Evolutionary conservation across 2,888 invertebrate species (phyloP).

Genomic region (Endotricha flammealis): DNA sequence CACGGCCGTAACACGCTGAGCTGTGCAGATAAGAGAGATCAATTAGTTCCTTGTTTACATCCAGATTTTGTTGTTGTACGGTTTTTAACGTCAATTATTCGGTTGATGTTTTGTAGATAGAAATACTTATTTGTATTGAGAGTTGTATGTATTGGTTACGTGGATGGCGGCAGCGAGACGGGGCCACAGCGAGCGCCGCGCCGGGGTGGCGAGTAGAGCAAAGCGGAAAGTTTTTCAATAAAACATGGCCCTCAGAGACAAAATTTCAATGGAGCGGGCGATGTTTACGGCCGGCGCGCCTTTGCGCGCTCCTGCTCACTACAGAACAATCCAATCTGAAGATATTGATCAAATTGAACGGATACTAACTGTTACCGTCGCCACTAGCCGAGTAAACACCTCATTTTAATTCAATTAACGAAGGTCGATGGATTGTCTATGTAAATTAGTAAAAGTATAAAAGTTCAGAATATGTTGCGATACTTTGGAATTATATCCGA

Average conservation of each 20-base stretch:
- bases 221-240: conserved; percentile 71
- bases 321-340: conserved; percentile 56
- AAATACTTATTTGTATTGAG: neutral
- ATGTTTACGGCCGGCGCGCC: conserved; percentile 55
- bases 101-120: too few species aligned
- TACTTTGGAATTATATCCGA: too few species aligned
- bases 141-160: neutral
- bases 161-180: conserved; percentile 4
- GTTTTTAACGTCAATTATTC: too few species aligned
- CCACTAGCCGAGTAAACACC: conserved; percentile 12
- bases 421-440: too few species aligned
- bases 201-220: conserved; percentile 37
- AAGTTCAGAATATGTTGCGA: too few species aligned
- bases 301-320: conserved; percentile 37
- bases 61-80: conserved; percentile 17
- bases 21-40: conserved; percentile 35
- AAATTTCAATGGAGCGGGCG: conserved; percentile 66
- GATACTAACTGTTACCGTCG: conserved; percentile 21
- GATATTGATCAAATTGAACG: conserved; percentile 58
- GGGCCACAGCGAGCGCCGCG: conserved; percentile 24
- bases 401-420: conserved; percentile 7
- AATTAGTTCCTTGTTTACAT: conserved; percentile 35
- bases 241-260: conserved; percentile 69
- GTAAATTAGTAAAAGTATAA: too few species aligned
- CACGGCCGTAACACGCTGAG: conserved; percentile 38